Percentiles rank a stretch among this genome's conserved stretches.
phyloP scores from a whole-genome alignment of 2,888 invertebrate genomes.

The Lochmaea capreae region DNA sequence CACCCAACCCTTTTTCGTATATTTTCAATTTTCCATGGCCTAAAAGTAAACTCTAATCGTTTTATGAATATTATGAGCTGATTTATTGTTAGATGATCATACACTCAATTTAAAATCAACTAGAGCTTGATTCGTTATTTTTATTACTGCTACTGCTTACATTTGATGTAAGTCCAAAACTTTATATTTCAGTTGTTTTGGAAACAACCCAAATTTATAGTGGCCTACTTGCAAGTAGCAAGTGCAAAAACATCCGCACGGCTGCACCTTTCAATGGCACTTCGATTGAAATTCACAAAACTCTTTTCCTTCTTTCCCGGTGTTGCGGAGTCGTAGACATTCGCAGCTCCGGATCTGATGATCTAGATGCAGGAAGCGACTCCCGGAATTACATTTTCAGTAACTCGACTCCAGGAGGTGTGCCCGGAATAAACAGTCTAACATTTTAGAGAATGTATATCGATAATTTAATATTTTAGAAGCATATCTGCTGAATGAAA shows the following conservation, averaged over 20 bases:
- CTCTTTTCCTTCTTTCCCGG: conserved; percentile 15
- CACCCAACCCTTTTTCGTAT: too few relatives aligned
- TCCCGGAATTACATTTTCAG: conserved; percentile 60
- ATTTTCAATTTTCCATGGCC: too few relatives aligned
- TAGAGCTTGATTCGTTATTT: too few relatives aligned
- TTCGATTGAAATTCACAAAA: conserved; percentile 54
- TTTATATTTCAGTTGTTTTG: conserved; percentile 1
- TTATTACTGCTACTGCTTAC: too few relatives aligned
- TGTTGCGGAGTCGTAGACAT: conserved; percentile 46
- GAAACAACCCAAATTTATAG: conserved; percentile 4
- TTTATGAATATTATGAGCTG: too few relatives aligned
- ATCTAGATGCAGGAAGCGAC: conserved; percentile 59
- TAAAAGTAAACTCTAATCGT: too few relatives aligned
- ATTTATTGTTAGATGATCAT: too few relatives aligned
- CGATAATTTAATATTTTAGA: conserved; percentile 49
- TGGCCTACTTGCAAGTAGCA: conserved; percentile 14
- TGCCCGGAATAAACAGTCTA: conserved; percentile 56
- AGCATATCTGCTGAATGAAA: conserved; percentile 28
- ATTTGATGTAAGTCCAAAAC: too few relatives aligned
- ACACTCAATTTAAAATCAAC: too few relatives aligned
- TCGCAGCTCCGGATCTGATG: conserved; percentile 43
- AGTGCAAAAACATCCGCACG: conserved; percentile 53
- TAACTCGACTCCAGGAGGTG: conserved; percentile 59
- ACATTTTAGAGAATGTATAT: conserved; percentile 49
- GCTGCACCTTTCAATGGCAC: conserved; percentile 55